Evolutionary conservation across 2,888 invertebrate genomes (phyloP), one percentile per base, ranked within the genome.

Genomic region (Bunonema sp.): DNA sequence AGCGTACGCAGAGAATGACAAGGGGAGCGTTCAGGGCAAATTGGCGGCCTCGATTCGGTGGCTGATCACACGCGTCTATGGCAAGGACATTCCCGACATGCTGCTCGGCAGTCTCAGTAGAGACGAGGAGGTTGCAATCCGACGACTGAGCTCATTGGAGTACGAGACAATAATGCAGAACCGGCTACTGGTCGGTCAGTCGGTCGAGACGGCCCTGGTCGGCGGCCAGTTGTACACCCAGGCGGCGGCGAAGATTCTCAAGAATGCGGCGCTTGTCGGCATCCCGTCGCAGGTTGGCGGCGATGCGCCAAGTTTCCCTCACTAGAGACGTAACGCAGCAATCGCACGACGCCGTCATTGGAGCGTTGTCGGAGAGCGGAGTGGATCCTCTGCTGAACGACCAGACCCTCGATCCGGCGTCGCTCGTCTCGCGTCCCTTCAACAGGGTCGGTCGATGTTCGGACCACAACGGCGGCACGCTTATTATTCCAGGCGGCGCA

Each of bases 241-340:
- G 44, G 72, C 72, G 3, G 71, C 71, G 41, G 57, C 64, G 18
- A 68, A 69, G 41, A 70, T 72, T 55, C 71, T 73, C 57, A 57
- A 59, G 26, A 57, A 66, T 43, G 46, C 49, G 2, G 39, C 52
- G 8, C 41, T 67, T n/a, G 50, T 64, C 2, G 49, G 51, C 37
- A 61, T 62, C n/a, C n/a, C n/a, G n/a, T n/a, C n/a, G n/a, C n/a
- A n/a, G n/a, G n/a, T n/a, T n/a, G n/a, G n/a, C n/a, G n/a, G n/a
- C n/a, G n/a, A n/a, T n/a, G n/a, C n/a, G n/a, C n/a, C n/a, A n/a
- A 4, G 15, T 2, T 2, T 4, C 35, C n/a, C 10, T 22, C n/a
- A n/a, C 19, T n/a, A 20, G 4, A 35, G 12, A 22, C 20, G 10
- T 22, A 24, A 42, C 56, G 38, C 44, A 63, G 63, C 49, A 59